Conservation (phyloP, 2,888 invertebrate genomes). For the Willowsia nigromaculata region DNA sequence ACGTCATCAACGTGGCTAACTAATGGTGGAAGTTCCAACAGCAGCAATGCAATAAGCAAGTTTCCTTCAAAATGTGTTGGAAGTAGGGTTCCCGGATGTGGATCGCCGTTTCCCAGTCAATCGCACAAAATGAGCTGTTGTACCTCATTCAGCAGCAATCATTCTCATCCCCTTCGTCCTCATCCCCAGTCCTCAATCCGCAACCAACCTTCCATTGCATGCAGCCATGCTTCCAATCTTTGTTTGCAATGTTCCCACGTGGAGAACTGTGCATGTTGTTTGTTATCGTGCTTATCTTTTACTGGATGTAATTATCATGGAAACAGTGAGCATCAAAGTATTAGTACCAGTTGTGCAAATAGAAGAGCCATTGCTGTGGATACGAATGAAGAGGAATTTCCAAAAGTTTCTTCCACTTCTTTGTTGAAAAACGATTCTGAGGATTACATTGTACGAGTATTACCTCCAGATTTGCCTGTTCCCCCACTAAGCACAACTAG, state of each 20-base stretch:
- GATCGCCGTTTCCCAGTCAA: background rate
- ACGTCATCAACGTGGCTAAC: background rate
- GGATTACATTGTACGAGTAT: background rate
- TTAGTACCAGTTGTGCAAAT: background rate
- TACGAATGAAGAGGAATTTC: too few species aligned
- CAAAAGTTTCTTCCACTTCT: too few species aligned
- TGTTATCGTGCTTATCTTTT: background rate
- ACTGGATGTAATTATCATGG: background rate
- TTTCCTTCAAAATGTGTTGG: background rate
- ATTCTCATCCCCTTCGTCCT: background rate
- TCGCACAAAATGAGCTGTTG: background rate
- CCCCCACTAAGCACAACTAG: conserved; percentile 87
- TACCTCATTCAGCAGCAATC: background rate
- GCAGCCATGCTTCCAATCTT: conserved; percentile 76
- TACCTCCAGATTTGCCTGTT: conserved; percentile 5
- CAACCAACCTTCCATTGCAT: conserved; percentile 48
- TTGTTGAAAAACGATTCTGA: too few species aligned
- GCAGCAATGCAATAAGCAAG: conserved; percentile 45
- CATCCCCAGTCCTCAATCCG: background rate
- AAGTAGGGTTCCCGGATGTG: background rate
- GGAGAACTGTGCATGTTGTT: conserved; percentile 70
- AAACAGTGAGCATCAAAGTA: background rate
- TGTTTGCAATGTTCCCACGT: conserved; percentile 76
- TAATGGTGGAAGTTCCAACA: background rate
- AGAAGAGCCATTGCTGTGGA: too few species aligned